Evolutionary conservation across 2,888 invertebrate genomes (phyloP), one percentile per base, ranked within the genome.

Genomic region (Acronicta psi): DNA sequence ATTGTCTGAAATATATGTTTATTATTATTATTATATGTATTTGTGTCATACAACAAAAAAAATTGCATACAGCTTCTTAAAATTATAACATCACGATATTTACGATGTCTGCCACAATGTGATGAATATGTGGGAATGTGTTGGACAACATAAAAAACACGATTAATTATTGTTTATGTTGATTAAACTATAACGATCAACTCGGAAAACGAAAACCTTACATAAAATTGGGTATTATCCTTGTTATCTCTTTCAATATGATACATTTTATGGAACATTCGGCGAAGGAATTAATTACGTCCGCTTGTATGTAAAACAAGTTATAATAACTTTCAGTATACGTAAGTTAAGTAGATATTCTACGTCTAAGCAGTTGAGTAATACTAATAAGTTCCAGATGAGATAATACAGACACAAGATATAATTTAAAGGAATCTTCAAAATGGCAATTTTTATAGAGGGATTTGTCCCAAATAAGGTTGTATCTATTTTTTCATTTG

Each of bases 401-500:
- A 77, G 76, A 78, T 74, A 73, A 70, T 62, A 59, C 58, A 72
- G 69, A 66, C 66, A 75, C 61, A 50, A 70, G 62, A 77, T 69
- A 74, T 73, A 74, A 76, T 75, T 75, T 77, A 61, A 74, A 67
- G 61, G 46, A 69, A 76, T 73, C 53, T 83, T 77, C 77, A 76
- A 86, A 85, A 84, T 80, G 81, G 78, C 81, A 81, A 79, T 84
- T 87, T 87, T 87, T 88, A 86, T 87, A 85, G 83, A 83, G 84
- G 84, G 87, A 88, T 89, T 86, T 87, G 87, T 88, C 83, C 84
- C 84, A 88, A 89, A 91, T 88, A 85, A 87, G 86, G 87, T 83
- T 88, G 89, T 88, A 89, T 87, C 82, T 86, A 87, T 90, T 90
- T 91, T 91, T 90, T 89, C 83, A 89, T 88, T 88, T 84, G 88